These are phyloP conservation scores for Drosophila anomalata DNA, from an alignment of 2,888 invertebrate genomes.

Conservation along the genomic window DNA sequence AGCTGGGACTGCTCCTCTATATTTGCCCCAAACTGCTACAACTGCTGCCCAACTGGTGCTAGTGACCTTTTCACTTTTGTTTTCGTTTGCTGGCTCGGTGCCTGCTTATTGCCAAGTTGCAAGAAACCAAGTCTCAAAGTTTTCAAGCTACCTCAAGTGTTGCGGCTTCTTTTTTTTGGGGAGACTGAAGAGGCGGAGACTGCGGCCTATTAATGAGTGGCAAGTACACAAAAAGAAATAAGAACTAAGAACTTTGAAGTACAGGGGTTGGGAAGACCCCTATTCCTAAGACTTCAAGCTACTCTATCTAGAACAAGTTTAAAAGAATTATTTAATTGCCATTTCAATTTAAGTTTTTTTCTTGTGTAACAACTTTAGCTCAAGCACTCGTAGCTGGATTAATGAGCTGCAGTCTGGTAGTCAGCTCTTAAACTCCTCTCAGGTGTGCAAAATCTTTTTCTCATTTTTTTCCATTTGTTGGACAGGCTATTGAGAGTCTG, in stretches of 20 bases:
- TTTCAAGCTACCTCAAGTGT: slow-evolving; percentile 42
- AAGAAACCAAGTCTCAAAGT: slow-evolving; percentile 20
- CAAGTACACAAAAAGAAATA: slow-evolving; percentile 8
- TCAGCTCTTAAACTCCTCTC: slow-evolving; percentile 50
- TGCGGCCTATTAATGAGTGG: slow-evolving; percentile 41
- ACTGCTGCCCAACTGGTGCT: slow-evolving; percentile 45
- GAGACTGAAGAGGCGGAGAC: slow-evolving; percentile 32
- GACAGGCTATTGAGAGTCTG: slow-evolving; percentile 62
- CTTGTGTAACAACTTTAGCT: slow-evolving; percentile 37
- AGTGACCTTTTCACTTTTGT: slow-evolving; percentile 77
- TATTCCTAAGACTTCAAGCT: not conserved
- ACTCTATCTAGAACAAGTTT: not conserved
- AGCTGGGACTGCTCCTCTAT: slow-evolving; percentile 44
- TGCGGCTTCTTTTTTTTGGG: slow-evolving; percentile 26
- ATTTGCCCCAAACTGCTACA: slow-evolving; percentile 21
- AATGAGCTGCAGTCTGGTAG: slow-evolving; percentile 66
- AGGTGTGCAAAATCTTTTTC: slow-evolving; percentile 50
- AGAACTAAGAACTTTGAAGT: not conserved
- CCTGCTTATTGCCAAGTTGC: slow-evolving; percentile 29
- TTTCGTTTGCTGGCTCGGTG: slow-evolving; percentile 59
- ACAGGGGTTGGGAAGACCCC: not conserved
- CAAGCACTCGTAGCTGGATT: slow-evolving; percentile 63
- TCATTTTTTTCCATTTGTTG: slow-evolving; percentile 16
- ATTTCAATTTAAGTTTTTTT: not conserved
- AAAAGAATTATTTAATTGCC: too few species aligned